These are phyloP conservation scores for Oreochromis tanganicae DNA, from an alignment of 2,113 vertebrate genomes.

Conservation along the genomic window DNA sequence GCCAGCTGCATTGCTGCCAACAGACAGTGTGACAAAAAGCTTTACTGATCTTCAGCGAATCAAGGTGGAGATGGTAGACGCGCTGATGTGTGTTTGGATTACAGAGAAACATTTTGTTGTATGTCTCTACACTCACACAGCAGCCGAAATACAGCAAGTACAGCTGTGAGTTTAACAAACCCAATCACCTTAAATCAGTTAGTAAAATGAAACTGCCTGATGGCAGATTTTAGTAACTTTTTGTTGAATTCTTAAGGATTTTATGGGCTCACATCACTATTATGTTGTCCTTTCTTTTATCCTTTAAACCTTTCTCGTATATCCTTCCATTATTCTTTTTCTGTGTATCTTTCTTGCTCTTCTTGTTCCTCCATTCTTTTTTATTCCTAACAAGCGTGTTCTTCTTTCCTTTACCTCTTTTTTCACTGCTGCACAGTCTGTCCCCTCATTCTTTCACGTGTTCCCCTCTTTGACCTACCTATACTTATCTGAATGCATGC, in stretches of 20 bases:
- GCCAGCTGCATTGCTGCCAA: slow-evolving; percentile 9
- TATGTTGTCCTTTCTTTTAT: background rate
- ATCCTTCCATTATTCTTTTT: background rate
- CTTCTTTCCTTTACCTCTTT: background rate
- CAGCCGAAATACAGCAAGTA: background rate
- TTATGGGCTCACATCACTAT: background rate
- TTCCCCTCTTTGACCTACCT: background rate
- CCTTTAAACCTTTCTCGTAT: background rate
- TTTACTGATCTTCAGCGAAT: slow-evolving; percentile 28
- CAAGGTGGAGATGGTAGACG: slow-evolving; percentile 24
- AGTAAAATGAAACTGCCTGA: background rate
- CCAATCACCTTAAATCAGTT: background rate
- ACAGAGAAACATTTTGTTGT: background rate
- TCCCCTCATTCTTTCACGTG: background rate
- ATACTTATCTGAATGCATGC: background rate
- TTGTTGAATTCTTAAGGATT: background rate
- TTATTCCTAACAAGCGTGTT: background rate
- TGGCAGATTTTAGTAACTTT: background rate
- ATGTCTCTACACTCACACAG: background rate
- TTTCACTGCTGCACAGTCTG: background rate
- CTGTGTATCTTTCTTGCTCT: background rate
- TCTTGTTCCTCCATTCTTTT: background rate
- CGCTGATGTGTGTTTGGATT: background rate
- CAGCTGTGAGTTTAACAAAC: background rate
- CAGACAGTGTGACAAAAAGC: slow-evolving; percentile 6